Evolutionary conservation across 2,797 vertebrate species (phyloP).

Genomic region (Cyprinella venusta): DNA sequence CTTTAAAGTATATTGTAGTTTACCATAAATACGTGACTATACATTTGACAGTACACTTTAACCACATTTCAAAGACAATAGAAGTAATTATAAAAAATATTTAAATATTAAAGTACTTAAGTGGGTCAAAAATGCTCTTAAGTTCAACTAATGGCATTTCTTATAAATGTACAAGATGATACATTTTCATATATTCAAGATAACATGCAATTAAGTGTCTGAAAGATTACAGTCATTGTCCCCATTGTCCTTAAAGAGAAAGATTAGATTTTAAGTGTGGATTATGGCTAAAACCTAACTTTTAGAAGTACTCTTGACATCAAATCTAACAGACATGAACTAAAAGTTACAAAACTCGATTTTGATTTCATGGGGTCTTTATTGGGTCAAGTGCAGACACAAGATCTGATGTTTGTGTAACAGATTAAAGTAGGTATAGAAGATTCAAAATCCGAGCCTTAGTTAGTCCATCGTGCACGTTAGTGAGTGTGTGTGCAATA

Average conservation of each 20-base stretch:
- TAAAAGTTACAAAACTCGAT: neutral
- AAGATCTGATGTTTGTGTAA: neutral
- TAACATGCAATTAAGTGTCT: neutral
- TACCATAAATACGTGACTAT: neutral
- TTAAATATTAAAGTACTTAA: too few relatives aligned
- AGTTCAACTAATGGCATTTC: too few relatives aligned
- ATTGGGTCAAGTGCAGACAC: neutral
- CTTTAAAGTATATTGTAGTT: neutral
- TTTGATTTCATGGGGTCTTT: too few relatives aligned
- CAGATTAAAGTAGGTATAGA: too few relatives aligned
- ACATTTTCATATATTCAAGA: too few relatives aligned
- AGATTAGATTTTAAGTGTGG: neutral
- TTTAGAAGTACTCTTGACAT: neutral
- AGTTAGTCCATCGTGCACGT: too few relatives aligned
- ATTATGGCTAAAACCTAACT: neutral
- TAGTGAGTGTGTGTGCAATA: too few relatives aligned
- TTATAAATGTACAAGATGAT: too few relatives aligned
- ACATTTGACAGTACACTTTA: neutral
- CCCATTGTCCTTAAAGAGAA: neutral
- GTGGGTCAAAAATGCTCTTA: too few relatives aligned
- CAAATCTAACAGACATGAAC: neutral
- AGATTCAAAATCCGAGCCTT: too few relatives aligned
- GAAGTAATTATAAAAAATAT: too few relatives aligned
- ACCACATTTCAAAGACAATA: neutral
- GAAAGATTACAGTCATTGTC: neutral